Evolutionary conservation across 2,113 vertebrate species (phyloP).

Genomic region (Malurus alboscapulatus): DNA sequence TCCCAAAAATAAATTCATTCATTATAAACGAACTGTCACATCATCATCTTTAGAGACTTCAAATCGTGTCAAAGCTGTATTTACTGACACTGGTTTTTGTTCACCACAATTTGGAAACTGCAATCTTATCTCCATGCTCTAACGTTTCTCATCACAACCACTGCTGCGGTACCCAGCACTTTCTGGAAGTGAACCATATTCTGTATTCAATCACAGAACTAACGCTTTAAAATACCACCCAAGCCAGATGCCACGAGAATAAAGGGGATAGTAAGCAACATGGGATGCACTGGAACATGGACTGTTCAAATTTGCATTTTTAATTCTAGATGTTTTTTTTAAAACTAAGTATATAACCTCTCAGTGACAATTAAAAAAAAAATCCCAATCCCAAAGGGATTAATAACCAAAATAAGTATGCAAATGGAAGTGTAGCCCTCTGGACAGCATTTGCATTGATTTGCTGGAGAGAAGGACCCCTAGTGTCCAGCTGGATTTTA

Average conservation of each 20-base stretch:
- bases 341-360: neutral
- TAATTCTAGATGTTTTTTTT: slow-evolving; percentile 13
- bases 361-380: neutral
- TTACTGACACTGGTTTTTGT: neutral
- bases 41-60: slow-evolving; percentile 9
- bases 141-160: neutral
- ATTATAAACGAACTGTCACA: slow-evolving; percentile 1
- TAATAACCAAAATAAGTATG: slow-evolving; percentile 37
- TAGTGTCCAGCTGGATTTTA: slow-evolving; percentile 65
- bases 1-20: slow-evolving; percentile 27
- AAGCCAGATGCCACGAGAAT: neutral
- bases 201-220: neutral
- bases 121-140: neutral
- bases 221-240: neutral
- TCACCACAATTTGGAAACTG: neutral
- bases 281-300: neutral
- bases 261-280: neutral
- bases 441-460: slow-evolving; percentile 41
- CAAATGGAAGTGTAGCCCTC: slow-evolving; percentile 51
- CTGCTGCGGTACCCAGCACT: neutral
- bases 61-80: neutral
- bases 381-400: neutral
- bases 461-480: slow-evolving; percentile 60
- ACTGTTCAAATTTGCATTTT: neutral
- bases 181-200: neutral